phyloP scores from a whole-genome alignment of 2,797 vertebrate species.

The Danio jaintianensis region DNA sequence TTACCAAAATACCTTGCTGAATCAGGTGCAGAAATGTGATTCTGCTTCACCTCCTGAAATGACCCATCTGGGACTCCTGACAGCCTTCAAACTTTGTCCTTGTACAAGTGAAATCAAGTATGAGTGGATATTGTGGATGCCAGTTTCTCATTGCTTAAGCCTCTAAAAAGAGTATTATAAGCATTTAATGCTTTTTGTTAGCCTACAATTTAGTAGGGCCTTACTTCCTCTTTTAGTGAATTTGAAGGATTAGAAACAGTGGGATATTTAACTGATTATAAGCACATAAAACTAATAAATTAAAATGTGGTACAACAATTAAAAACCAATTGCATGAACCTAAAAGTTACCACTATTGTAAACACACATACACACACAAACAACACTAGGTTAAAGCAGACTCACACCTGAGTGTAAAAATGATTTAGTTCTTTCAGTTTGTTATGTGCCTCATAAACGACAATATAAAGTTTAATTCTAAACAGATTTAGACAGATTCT shows the following conservation, averaged over 20 bases:
- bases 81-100: background rate
- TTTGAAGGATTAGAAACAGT: constrained; percentile 11
- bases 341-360: too few relatives aligned
- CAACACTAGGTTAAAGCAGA: too few relatives aligned
- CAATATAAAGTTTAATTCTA: too few relatives aligned
- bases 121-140: background rate
- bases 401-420: too few relatives aligned
- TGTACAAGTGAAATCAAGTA: background rate
- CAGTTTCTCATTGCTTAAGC: background rate
- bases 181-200: background rate
- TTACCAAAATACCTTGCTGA: constrained; percentile 24
- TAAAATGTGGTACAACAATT: too few relatives aligned
- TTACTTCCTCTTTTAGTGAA: background rate
- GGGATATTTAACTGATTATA: background rate
- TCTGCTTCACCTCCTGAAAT: background rate
- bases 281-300: constrained; percentile 2
- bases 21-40: background rate
- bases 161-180: constrained; percentile 23
- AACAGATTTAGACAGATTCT: too few relatives aligned
- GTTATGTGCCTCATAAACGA: too few relatives aligned
- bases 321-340: too few relatives aligned
- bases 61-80: background rate
- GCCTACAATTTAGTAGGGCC: background rate
- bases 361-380: too few relatives aligned
- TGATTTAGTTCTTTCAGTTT: too few relatives aligned